These are phyloP conservation scores for Hassar affinis DNA, from an alignment of 2,113 vertebrate genomes.

Conservation along the genomic window DNA sequence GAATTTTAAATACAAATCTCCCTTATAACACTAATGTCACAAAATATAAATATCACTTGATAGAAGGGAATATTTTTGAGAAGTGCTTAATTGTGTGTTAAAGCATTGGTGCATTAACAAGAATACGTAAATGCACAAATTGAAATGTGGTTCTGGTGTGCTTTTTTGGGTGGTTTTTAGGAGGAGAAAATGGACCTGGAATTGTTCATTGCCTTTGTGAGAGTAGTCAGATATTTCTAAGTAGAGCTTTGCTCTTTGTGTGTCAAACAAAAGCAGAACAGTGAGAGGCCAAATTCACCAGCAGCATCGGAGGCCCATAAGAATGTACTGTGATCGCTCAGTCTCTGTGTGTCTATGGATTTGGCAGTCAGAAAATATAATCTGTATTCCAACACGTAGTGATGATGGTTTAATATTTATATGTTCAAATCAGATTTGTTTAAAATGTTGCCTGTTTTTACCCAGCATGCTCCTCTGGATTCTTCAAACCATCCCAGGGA, in stretches of 20 bases:
- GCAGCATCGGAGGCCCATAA: slow-evolving; percentile 39
- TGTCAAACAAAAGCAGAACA: slow-evolving; percentile 48
- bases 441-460: slow-evolving; percentile 39
- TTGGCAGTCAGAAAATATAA: slow-evolving; percentile 22
- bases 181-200: slow-evolving; percentile 25
- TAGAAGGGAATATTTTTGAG: neutral
- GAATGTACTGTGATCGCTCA: slow-evolving; percentile 22
- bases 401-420: neutral
- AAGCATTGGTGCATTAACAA: neutral
- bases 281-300: slow-evolving; percentile 29
- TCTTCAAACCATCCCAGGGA: slow-evolving; percentile 89
- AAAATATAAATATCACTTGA: neutral
- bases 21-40: neutral
- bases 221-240: slow-evolving; percentile 40
- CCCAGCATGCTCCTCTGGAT: slow-evolving; percentile 84
- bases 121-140: slow-evolving; percentile 5
- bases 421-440: neutral
- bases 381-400: neutral
- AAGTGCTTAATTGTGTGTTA: neutral
- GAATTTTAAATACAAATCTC: neutral
- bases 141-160: slow-evolving; percentile 15
- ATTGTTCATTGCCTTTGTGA: slow-evolving; percentile 44
- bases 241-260: slow-evolving; percentile 40
- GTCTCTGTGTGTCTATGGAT: neutral
- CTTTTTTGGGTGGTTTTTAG: slow-evolving; percentile 22